phyloP scores from a whole-genome alignment of 1,140 invertebrate species.

The Drosophila ogumai region DNA sequence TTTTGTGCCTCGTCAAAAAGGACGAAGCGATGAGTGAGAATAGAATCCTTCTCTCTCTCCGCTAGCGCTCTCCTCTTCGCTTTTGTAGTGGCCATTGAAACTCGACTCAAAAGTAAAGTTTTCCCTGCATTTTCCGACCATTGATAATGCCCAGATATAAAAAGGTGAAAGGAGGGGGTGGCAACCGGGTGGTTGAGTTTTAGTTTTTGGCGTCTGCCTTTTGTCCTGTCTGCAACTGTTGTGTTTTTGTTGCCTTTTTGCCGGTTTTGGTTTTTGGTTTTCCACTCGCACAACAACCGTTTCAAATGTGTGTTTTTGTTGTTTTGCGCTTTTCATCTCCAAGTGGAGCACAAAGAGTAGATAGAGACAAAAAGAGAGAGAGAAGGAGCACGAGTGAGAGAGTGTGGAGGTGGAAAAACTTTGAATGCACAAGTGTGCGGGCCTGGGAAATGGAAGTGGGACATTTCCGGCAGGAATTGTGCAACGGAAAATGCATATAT shows the following conservation, averaged over 20 bases:
- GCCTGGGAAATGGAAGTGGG: conserved; percentile 61
- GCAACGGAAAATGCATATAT: conserved; percentile 33
- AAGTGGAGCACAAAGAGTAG: conserved; percentile 49
- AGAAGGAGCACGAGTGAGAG: neutral
- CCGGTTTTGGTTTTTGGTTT: conserved; percentile 42
- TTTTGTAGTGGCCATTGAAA: conserved; percentile 60
- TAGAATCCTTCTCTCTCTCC: conserved; percentile 27
- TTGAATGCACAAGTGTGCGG: conserved; percentile 43
- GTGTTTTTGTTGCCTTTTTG: conserved; percentile 32
- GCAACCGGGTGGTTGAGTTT: conserved; percentile 23
- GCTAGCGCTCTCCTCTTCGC: conserved; percentile 5
- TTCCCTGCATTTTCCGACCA: conserved; percentile 38
- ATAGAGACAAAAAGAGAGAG: neutral
- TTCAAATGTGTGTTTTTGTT: conserved; percentile 53
- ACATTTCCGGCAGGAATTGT: conserved; percentile 53
- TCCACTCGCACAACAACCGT: conserved; percentile 67
- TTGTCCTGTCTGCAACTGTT: conserved; percentile 57
- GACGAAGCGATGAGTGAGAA: conserved; percentile 75
- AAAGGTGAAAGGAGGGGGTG: neutral
- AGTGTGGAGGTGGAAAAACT: conserved; percentile 12
- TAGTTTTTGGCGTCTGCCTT: conserved; percentile 67
- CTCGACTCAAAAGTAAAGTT: conserved; percentile 74
- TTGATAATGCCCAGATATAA: conserved; percentile 14
- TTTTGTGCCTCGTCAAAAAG: conserved; percentile 79
- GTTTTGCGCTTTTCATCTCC: conserved; percentile 65